A percentile compares a stretch with the other conserved stretches of the same genome.
Evolutionary conservation across 2,888 invertebrate genomes (phyloP).

Genomic region (Temnothorax ravouxi): DNA sequence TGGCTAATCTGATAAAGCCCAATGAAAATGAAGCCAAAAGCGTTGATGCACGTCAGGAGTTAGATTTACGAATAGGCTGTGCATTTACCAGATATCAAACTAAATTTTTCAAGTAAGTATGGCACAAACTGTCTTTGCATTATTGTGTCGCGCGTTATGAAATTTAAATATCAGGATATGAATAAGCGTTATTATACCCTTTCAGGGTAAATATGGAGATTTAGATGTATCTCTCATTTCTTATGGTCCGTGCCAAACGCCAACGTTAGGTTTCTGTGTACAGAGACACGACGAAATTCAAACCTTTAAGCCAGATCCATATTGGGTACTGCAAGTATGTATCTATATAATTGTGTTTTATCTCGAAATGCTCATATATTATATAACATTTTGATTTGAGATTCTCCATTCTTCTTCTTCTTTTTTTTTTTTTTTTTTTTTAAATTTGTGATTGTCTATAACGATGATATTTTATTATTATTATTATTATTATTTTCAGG

Average conservation of each 20-base stretch:
- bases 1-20: slow-evolving; percentile 93
- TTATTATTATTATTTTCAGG: slow-evolving; percentile 78
- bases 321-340: slow-evolving; percentile 95
- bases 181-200: slow-evolving; percentile 18
- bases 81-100: slow-evolving; percentile 99
- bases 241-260: slow-evolving; percentile 99
- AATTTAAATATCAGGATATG: background rate
- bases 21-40: slow-evolving; percentile 98
- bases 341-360: background rate
- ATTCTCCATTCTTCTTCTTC: background rate
- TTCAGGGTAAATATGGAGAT: slow-evolving; percentile 97
- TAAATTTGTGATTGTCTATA: background rate
- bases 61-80: slow-evolving; percentile 99
- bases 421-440: no score
- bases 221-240: slow-evolving; percentile 98
- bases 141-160: background rate
- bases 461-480: slow-evolving; percentile 1
- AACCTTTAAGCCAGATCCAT: slow-evolving; percentile 98
- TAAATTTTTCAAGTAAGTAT: slow-evolving; percentile 96
- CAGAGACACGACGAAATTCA: slow-evolving; percentile 99
- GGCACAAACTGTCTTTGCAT: background rate
- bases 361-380: no score
- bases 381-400: background rate
- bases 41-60: slow-evolving; percentile 98
- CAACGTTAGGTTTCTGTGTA: slow-evolving; percentile 99